Conservation (phyloP, 1,140 invertebrate genomes). For the Alviniconcha marisindica region DNA sequence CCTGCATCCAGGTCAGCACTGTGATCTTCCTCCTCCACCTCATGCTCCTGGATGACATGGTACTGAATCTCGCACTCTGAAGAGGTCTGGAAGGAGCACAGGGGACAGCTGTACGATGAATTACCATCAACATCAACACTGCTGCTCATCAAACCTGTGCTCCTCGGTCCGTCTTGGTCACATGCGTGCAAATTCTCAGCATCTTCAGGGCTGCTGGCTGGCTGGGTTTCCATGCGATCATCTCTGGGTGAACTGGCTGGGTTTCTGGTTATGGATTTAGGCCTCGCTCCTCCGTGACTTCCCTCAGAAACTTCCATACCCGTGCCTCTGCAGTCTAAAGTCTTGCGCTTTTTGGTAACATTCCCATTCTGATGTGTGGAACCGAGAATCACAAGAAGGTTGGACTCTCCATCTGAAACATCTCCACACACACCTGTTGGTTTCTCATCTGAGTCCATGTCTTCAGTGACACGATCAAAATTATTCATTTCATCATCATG, state of each 20-base stretch:
- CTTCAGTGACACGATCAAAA: too few species aligned
- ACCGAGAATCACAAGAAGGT: too few species aligned
- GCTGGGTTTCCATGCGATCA: not conserved
- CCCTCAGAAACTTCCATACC: not conserved
- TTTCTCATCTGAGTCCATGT: not conserved
- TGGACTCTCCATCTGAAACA: too few species aligned
- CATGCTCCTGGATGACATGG: conserved; percentile 89
- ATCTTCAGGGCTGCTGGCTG: not conserved
- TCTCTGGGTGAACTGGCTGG: not conserved
- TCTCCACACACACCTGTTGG: too few species aligned
- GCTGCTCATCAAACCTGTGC: not conserved
- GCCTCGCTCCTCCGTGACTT: not conserved
- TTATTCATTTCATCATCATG: not conserved
- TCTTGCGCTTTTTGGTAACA: too few species aligned
- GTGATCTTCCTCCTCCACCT: not conserved
- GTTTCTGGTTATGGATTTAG: not conserved
- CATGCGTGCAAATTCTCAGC: too few species aligned
- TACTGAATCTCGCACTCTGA: conserved; percentile 86
- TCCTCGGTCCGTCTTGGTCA: not conserved
- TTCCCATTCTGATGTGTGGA: too few species aligned
- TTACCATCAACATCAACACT: conserved; percentile 19
- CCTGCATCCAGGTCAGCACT: not conserved
- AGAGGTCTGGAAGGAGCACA: conserved; percentile 87
- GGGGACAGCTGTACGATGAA: conserved; percentile 80
- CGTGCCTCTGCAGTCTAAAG: too few species aligned